Percentiles rank a stretch among this genome's conserved stretches.
phyloP scores from a whole-genome alignment of 2,888 invertebrate genomes.

The Folsomia candida region DNA sequence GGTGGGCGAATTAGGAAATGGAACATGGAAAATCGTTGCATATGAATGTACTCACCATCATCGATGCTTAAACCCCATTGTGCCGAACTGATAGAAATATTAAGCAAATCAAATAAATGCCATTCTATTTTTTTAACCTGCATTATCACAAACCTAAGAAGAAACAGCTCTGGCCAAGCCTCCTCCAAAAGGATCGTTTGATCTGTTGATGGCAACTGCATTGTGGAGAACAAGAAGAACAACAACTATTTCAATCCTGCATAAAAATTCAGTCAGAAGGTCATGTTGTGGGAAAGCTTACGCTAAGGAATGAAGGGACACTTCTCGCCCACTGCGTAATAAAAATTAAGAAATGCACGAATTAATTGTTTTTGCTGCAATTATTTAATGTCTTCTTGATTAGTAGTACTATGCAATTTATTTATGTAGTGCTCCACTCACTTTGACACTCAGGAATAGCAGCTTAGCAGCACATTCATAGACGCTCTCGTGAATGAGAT shows the following conservation, averaged over 20 bases:
- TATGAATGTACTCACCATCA: conserved; percentile 60
- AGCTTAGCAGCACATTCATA: conserved; percentile 73
- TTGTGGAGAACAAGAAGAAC: background rate
- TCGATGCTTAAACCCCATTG: conserved; percentile 75
- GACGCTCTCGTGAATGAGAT: conserved; percentile 62
- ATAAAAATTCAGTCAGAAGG: conserved; percentile 53
- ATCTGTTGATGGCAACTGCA: conserved; percentile 66
- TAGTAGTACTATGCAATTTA: no score
- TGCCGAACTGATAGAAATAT: no score
- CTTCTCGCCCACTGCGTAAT: conserved; percentile 79
- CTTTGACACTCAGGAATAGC: conserved; percentile 72
- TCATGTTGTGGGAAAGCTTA: no score
- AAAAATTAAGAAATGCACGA: no score
- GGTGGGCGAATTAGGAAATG: background rate
- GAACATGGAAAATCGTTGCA: conserved; percentile 2
- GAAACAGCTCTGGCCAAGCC: conserved; percentile 80
- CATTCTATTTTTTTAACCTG: no score
- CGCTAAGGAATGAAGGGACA: conserved; percentile 71
- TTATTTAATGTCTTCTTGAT: no score
- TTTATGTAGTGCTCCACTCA: no score
- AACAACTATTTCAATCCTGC: background rate
- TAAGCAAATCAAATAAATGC: no score
- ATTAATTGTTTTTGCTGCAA: no score
- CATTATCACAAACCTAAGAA: no score
- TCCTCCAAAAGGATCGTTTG: conserved; percentile 72